Evolutionary conservation across 1,140 invertebrate species (phyloP).

Genomic region (Colletes latitarsis): DNA sequence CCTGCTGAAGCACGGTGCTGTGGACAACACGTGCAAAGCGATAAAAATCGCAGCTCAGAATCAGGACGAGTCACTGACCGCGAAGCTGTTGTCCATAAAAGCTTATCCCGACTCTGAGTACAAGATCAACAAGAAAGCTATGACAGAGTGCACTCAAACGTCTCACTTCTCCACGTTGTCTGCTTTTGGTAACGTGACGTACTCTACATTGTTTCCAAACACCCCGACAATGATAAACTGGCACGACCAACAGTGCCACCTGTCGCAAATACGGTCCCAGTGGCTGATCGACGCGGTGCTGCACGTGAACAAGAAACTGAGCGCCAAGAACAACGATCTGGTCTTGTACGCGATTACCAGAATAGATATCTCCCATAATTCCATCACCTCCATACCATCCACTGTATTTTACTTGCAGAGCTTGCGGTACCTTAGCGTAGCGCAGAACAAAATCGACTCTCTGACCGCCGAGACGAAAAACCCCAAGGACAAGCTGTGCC

Average conservation of each 20-base stretch:
- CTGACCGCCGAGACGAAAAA: conserved; percentile 80
- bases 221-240: conserved; percentile 96
- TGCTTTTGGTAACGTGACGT: conserved; percentile 86
- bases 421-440: conserved; percentile 90
- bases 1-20: conserved; percentile 92
- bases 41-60: conserved; percentile 86
- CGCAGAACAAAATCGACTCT: conserved; percentile 88
- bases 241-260: conserved; percentile 90
- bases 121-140: conserved; percentile 92
- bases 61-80: conserved; percentile 87
- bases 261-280: conserved; percentile 86
- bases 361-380: conserved; percentile 96
- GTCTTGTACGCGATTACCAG: conserved; percentile 95
- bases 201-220: conserved; percentile 91
- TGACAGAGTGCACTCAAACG: conserved; percentile 85
- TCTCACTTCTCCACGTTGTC: conserved; percentile 82
- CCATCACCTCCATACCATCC: conserved; percentile 89
- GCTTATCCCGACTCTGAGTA: conserved; percentile 92
- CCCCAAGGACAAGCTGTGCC: conserved; percentile 82
- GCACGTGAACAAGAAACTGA: conserved; percentile 92
- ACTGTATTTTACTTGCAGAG: conserved; percentile 89
- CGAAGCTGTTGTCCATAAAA: conserved; percentile 89
- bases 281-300: conserved; percentile 94
- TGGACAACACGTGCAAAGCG: conserved; percentile 93
- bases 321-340: conserved; percentile 86